phyloP scores from a whole-genome alignment of 2,888 invertebrate genomes.

The Zhengitettix transpicula region DNA sequence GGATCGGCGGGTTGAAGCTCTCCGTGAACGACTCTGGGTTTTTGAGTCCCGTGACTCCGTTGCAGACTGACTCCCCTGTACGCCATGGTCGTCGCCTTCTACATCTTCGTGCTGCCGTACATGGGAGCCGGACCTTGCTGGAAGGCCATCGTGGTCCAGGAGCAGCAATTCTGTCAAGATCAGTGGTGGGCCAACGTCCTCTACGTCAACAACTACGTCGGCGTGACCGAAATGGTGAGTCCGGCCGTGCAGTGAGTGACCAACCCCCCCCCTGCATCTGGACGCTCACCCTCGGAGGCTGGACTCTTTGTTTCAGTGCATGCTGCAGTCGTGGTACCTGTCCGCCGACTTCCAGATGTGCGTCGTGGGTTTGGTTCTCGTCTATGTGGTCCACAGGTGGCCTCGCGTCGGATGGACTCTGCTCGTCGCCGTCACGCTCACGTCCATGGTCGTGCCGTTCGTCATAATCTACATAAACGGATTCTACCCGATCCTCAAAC shows the following conservation, averaged over 20 bases:
- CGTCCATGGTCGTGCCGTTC: background rate
- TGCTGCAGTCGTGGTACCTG: background rate
- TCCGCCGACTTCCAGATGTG: background rate
- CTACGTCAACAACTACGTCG: background rate
- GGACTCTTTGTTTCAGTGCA: background rate
- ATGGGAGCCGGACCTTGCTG: background rate
- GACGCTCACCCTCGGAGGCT: too few relatives aligned
- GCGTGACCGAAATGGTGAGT: background rate
- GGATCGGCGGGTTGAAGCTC: too few relatives aligned
- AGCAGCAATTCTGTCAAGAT: background rate
- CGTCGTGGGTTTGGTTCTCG: background rate
- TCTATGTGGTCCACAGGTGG: background rate
- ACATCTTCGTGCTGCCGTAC: background rate
- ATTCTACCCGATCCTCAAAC: background rate
- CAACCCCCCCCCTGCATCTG: too few relatives aligned
- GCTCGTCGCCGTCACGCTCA: background rate
- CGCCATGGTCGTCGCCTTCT: background rate
- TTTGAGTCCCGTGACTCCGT: background rate
- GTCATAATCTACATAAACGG: background rate
- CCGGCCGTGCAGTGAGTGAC: too few relatives aligned
- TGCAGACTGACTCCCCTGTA: background rate
- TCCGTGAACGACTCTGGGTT: too few relatives aligned
- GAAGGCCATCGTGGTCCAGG: background rate
- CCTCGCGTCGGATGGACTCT: background rate
- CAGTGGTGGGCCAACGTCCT: background rate